phyloP scores from a whole-genome alignment of 2,113 vertebrate genomes.

The Phoxinus phoxinus region DNA sequence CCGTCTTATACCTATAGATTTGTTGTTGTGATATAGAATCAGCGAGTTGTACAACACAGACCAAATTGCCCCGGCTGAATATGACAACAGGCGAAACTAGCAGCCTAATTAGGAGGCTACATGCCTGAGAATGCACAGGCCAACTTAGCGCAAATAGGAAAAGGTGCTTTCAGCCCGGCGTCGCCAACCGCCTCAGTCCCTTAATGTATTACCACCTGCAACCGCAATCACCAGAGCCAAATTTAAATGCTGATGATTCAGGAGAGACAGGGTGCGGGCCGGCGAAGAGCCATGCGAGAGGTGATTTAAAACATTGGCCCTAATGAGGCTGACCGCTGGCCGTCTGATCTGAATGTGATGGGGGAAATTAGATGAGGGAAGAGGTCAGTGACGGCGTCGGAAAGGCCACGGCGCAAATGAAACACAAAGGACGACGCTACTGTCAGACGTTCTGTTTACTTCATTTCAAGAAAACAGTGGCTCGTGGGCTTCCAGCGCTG shows the following conservation, averaged over 20 bases:
- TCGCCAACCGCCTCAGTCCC: slow-evolving; percentile 77
- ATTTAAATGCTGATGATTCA: slow-evolving; percentile 82
- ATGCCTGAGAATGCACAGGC: slow-evolving; percentile 78
- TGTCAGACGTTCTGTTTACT: slow-evolving; percentile 73
- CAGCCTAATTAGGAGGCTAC: slow-evolving; percentile 77
- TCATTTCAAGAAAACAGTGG: slow-evolving; percentile 74
- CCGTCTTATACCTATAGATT: slow-evolving; percentile 41
- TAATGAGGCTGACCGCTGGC: slow-evolving; percentile 82
- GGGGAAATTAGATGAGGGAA: slow-evolving; percentile 77
- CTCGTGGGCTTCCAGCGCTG: slow-evolving; percentile 61
- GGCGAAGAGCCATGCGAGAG: slow-evolving; percentile 73
- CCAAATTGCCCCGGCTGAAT: slow-evolving; percentile 79
- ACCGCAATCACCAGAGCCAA: slow-evolving; percentile 80
- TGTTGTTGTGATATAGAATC: slow-evolving; percentile 71
- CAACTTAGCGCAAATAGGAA: slow-evolving; percentile 81
- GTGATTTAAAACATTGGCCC: slow-evolving; percentile 83
- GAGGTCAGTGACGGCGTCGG: slow-evolving; percentile 72
- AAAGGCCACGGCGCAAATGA: slow-evolving; percentile 71
- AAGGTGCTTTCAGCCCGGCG: slow-evolving; percentile 76
- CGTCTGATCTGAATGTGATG: slow-evolving; percentile 81
- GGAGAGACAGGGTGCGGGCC: slow-evolving; percentile 73
- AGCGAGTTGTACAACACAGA: slow-evolving; percentile 77
- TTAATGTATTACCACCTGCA: slow-evolving; percentile 85
- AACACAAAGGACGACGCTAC: slow-evolving; percentile 70
- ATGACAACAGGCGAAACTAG: slow-evolving; percentile 73